A percentile compares a stretch with the other conserved stretches of the same genome.
These are phyloP conservation scores for Drosophila parabipectinata DNA, from an alignment of 1,140 invertebrate species.

Conservation along the genomic window DNA sequence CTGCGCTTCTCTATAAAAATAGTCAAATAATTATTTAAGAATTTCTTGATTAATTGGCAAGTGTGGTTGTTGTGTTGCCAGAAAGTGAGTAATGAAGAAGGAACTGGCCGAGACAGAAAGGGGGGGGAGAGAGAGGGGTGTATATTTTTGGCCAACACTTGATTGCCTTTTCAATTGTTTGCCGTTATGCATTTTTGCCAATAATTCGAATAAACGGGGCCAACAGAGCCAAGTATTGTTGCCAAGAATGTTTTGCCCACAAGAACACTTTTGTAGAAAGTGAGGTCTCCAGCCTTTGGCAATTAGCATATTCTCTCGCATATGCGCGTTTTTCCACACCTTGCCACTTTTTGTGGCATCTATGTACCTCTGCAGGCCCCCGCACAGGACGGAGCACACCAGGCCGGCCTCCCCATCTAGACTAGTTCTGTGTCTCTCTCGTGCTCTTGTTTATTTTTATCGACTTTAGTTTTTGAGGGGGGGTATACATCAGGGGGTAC, in stretches of 20 bases:
- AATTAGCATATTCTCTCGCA: constrained; percentile 80
- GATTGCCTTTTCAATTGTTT: constrained; percentile 81
- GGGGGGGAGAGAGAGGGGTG: constrained; percentile 23
- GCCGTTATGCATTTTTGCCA: constrained; percentile 81
- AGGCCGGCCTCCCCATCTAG: too few relatives aligned
- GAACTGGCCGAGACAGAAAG: constrained; percentile 14
- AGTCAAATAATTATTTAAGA: constrained; percentile 83
- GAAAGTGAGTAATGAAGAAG: neutral
- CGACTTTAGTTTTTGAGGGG: constrained; percentile 57
- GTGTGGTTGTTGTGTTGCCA: constrained; percentile 28
- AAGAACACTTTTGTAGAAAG: too few relatives aligned
- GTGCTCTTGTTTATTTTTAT: constrained; percentile 71
- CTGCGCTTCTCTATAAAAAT: constrained; percentile 62
- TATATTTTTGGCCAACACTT: constrained; percentile 72
- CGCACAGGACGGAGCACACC: too few relatives aligned
- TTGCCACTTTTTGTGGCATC: constrained; percentile 35
- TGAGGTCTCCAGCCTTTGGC: constrained; percentile 24
- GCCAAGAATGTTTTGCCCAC: neutral
- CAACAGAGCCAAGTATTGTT: neutral
- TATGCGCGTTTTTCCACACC: constrained; percentile 69
- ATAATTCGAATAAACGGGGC: constrained; percentile 76
- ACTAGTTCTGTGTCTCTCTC: neutral
- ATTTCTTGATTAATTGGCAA: constrained; percentile 83
- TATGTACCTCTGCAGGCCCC: neutral
- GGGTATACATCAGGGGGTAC: constrained; percentile 1